Evolutionary conservation across 1,140 invertebrate genomes (phyloP), one percentile per base, ranked within the genome.

Genomic region (Drosophila repletoides): DNA sequence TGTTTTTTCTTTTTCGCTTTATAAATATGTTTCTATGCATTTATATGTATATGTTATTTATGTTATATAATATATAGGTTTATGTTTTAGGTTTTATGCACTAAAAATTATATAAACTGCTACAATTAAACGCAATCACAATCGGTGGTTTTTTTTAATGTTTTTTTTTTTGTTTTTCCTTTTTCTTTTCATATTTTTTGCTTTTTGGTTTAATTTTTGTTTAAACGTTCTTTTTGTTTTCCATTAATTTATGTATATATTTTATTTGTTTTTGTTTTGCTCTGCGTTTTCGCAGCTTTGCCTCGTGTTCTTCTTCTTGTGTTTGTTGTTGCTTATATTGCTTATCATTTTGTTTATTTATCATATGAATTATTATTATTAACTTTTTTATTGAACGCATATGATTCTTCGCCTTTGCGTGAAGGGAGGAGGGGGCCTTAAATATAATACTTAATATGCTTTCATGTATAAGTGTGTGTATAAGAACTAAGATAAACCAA

Each of bases 101-200:
- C 80, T 86, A 86, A 80, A 80, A 86, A 86, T 80, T 86, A 86
- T 86, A 86, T 76, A 75, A 86, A 86, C 80, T 73, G 71, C 79
- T 86, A 86, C 71, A 84, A 83, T 89, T 89, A 89, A 89, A 89
- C 88, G 88, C 88, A 89, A 89, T 89, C 88, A 89, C 86, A 89
- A 89, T 89, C 88, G 88, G 88, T 89, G 88, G 88, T 89, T 89
- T 81, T 81, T 83, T 72, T 55, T 66, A 80, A 76, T 71, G 68
- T 73, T 80, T 80, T 68, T 74, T 63, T 61, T 69, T 59, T 68
- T 71, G 65, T 56, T 63, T 69, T 79, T 51, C 14, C 34, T 59
- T 38, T 48, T 59, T 66, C 31, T 67, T 59, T 48, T 33, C 45
- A 21, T 68, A 68, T 49, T 75, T 74, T 80, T 58, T 64, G 34